Percentiles rank a stretch among this genome's conserved stretches.
Conservation (phyloP, 2,113 vertebrate species). For the Pelmatolapia mariae region DNA sequence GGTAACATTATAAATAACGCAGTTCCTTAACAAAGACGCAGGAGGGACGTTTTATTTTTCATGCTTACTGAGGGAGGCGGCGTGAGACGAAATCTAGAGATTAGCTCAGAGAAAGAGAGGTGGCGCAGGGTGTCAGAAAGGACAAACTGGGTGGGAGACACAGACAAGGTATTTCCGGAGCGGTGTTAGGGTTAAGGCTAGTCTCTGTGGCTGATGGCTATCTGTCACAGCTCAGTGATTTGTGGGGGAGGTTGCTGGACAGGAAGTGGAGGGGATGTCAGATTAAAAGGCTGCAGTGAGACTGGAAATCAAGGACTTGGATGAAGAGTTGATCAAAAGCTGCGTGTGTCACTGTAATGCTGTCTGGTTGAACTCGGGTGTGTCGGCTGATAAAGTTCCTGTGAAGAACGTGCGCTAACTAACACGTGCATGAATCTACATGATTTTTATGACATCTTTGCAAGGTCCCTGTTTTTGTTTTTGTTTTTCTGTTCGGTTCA, state of each 20-base stretch:
- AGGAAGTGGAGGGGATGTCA: slow-evolving; percentile 44
- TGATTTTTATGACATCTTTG: not conserved
- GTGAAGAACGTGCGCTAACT: not conserved
- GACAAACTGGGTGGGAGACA: slow-evolving; percentile 47
- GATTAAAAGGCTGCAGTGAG: not conserved
- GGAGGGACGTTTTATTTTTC: not conserved
- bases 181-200: slow-evolving; percentile 48
- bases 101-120: not conserved
- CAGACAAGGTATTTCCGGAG: slow-evolving; percentile 68
- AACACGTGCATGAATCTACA: not conserved
- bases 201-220: slow-evolving; percentile 60
- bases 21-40: not conserved
- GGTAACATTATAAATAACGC: not conserved
- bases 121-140: slow-evolving; percentile 16
- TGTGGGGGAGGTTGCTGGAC: slow-evolving; percentile 43
- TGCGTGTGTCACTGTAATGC: slow-evolving; percentile 12
- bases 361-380: not conserved
- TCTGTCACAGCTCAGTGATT: slow-evolving; percentile 46
- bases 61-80: not conserved
- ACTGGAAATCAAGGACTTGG: not conserved
- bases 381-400: not conserved
- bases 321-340: slow-evolving; percentile 14
- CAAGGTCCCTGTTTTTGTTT: not conserved
- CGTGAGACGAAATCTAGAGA: not conserved
- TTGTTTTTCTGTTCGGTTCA: not conserved